Evolutionary conservation across 2,797 vertebrate species (phyloP).

Genomic region (Muscicapa striata): DNA sequence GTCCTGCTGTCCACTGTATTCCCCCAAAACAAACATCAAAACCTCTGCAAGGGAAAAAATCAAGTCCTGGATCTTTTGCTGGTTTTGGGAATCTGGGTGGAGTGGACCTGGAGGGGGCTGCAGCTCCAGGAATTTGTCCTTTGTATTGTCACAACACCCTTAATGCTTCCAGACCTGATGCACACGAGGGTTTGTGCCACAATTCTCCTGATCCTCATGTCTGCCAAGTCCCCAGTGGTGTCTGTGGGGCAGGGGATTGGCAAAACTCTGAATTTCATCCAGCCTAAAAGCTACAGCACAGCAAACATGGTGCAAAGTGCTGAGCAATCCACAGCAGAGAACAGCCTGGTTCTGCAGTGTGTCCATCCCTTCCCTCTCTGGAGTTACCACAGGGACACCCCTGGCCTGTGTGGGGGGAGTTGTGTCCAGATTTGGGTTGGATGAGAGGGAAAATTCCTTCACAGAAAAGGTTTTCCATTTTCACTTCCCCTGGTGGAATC

Average conservation of each 20-base stretch:
- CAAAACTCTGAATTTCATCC: background rate
- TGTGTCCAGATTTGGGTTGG: background rate
- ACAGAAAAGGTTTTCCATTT: background rate
- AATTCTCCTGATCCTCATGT: background rate
- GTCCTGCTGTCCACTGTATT: background rate
- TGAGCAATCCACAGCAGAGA: background rate
- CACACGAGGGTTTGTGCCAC: fast-evolving
- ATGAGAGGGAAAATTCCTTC: background rate
- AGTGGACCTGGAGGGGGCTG: background rate
- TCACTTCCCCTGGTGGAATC: background rate
- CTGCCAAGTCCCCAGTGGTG: background rate
- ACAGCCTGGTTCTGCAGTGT: background rate
- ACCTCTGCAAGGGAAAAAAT: background rate
- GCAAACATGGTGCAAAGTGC: background rate
- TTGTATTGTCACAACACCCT: fast-evolving
- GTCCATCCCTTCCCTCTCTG: background rate
- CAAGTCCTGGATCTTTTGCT: background rate
- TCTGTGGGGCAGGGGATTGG: background rate
- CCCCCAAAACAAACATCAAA: background rate
- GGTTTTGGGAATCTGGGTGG: background rate
- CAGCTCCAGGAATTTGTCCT: background rate
- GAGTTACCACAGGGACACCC: background rate
- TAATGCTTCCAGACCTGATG: background rate
- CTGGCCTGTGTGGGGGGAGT: fast-evolving
- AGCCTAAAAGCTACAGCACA: background rate